Evolutionary conservation across 2,888 invertebrate species (phyloP).

Genomic region (Sthenelais limicola): DNA sequence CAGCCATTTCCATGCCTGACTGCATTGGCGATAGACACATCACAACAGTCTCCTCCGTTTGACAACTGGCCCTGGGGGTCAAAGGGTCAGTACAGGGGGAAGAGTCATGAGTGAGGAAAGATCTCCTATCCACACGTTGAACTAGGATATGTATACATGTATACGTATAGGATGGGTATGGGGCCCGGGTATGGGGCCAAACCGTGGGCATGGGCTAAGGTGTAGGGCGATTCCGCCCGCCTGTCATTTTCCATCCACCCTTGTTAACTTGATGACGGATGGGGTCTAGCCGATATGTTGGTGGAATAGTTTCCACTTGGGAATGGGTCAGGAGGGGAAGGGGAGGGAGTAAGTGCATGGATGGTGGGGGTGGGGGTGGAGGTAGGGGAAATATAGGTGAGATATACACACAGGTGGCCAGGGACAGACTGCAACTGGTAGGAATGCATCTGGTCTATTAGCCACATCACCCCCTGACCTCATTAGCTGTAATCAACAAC

Average conservation of each 20-base stretch:
- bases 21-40: slow-evolving; percentile 20
- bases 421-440: slow-evolving; percentile 15
- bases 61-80: slow-evolving; percentile 32
- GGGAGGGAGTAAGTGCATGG: no score
- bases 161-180: no score
- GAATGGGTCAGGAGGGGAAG: no score
- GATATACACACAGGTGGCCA: not conserved
- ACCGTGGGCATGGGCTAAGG: slow-evolving; percentile 30
- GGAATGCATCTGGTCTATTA: slow-evolving; percentile 27
- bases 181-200: not conserved
- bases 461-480: slow-evolving; percentile 21
- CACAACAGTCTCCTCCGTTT: slow-evolving; percentile 18
- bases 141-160: no score
- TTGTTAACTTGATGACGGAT: slow-evolving; percentile 31
- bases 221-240: slow-evolving; percentile 5
- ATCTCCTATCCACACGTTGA: no score
- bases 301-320: no score
- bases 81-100: slow-evolving; percentile 3
- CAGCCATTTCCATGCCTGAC: slow-evolving; percentile 28
- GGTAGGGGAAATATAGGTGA: not conserved
- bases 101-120: no score
- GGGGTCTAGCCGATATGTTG: no score
- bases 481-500: slow-evolving; percentile 25
- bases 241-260: slow-evolving; percentile 18
- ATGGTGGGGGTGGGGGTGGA: slow-evolving; percentile 1